Evolutionary conservation across 1,140 invertebrate genomes (phyloP), one percentile per base, ranked within the genome.

Genomic region (Anastrepha ludens): DNA sequence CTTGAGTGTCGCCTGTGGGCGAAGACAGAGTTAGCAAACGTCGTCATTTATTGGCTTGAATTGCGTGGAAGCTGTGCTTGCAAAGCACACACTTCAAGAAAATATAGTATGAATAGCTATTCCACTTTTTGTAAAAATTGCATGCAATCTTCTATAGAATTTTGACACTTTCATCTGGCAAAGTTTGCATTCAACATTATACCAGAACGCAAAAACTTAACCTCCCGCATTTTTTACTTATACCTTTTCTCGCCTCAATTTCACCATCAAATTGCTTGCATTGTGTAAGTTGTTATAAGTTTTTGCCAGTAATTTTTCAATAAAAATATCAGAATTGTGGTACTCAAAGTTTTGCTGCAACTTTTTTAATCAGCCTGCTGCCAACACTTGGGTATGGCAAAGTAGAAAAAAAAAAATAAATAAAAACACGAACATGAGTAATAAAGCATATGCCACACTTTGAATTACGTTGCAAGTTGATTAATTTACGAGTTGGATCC

Each of bases 41-140:
- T 74, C 41, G 44, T 74, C 67, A 74, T 74, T 47, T 74, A 74
- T 74, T n/a, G 44, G 67, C 67, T 62, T 7, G 13, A 15, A 70
- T 3, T 70, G 13, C 29, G 39, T 55, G 50, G 50, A 55, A 55
- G 50, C 50, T 8, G 50, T 55, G 50, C 50, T 11, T 55, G 11
- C 50, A 55, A 29, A 29, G 11, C 50, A 55, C 50, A 55, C 50
- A 55, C 50, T 55, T 55, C 50, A 8, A 6, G 6, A 8, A 6
- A 55, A 55, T 2, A 55, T 8, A 55, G 6, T 55, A 55, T 55
- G 50, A 8, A 55, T 11, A 55, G 50, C 11, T 8, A 0, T 55
- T 55, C 6, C 50, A 55, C 29, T 29, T 29, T 29, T 29, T 29
- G 29, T 29, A 29, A 29, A 29, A 29, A 29, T 29, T 29, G 29